A percentile compares a stretch with the other conserved stretches of the same genome.
Evolutionary conservation across 2,888 invertebrate genomes (phyloP).

Genomic region (Nowickia ferox): DNA sequence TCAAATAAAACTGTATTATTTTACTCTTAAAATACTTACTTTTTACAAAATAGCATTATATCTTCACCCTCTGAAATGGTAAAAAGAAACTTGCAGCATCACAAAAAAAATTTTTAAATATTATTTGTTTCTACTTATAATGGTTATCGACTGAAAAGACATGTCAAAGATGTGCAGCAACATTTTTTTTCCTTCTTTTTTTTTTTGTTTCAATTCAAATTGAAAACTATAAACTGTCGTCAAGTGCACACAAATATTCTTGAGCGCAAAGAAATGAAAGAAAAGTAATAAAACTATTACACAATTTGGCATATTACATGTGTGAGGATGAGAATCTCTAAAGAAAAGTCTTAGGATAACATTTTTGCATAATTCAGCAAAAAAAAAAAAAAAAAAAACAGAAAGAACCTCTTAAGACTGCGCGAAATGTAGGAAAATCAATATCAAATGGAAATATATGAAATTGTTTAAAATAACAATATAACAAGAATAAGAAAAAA

Average conservation of each 20-base stretch:
- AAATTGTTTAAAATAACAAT: not conserved
- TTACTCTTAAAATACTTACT: not conserved
- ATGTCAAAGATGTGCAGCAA: constrained; percentile 45
- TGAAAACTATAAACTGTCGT: constrained; percentile 61
- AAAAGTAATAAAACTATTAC: constrained; percentile 65
- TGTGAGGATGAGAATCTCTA: not conserved
- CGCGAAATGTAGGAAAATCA: constrained; percentile 13
- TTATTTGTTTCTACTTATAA: constrained; percentile 33
- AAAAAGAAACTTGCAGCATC: constrained; percentile 25
- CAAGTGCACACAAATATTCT: constrained; percentile 58
- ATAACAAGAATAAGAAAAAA: too few relatives aligned
- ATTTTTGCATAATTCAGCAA: constrained; percentile 60
- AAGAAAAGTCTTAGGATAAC: constrained; percentile 30
- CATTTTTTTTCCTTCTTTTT: constrained; percentile 1
- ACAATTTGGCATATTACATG: constrained; percentile 58
- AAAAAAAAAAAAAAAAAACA: constrained; percentile 20
- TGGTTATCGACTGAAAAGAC: constrained; percentile 45
- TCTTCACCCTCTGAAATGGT: not conserved
- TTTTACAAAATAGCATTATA: not conserved
- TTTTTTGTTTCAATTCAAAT: constrained; percentile 45
- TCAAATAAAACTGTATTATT: not conserved
- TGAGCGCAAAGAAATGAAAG: constrained; percentile 1
- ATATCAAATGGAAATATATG: constrained; percentile 17
- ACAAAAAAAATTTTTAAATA: constrained; percentile 15
- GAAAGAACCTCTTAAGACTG: constrained; percentile 10